Conservation (phyloP, 2,113 vertebrate genomes). For the Trachemys scripta region DNA sequence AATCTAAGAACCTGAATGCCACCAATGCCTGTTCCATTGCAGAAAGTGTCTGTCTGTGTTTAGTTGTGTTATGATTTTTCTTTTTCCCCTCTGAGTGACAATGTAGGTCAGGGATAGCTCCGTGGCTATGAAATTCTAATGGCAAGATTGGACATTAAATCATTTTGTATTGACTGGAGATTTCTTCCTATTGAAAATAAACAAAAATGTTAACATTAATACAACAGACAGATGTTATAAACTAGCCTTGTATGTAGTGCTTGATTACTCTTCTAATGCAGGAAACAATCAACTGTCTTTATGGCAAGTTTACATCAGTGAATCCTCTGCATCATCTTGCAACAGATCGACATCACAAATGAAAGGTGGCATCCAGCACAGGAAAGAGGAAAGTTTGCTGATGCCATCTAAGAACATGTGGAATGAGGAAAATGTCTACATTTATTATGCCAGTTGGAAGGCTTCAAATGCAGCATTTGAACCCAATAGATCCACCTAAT, state of each 20-base stretch:
- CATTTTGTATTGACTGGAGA: slow-evolving; percentile 10
- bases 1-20: not conserved
- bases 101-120: slow-evolving; percentile 58
- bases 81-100: not conserved
- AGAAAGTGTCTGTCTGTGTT: slow-evolving; percentile 5
- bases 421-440: slow-evolving; percentile 13
- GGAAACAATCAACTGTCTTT: not conserved
- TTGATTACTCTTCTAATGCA: not conserved
- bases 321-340: not conserved
- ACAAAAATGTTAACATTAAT: not conserved
- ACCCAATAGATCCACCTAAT: accelerated
- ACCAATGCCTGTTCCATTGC: not conserved
- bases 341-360: not conserved
- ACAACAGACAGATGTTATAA: not conserved
- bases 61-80: not conserved
- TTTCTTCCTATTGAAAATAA: slow-evolving; percentile 58
- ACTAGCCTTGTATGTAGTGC: not conserved
- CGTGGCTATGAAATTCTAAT: slow-evolving; percentile 45
- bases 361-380: not conserved
- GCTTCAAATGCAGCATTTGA: not conserved
- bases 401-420: not conserved
- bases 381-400: not conserved
- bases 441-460: not conserved
- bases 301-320: not conserved
- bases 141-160: slow-evolving; percentile 58